Percentiles rank a stretch among this genome's conserved stretches.
Evolutionary conservation across 2,113 vertebrate species (phyloP).

Genomic region (Ia io): DNA sequence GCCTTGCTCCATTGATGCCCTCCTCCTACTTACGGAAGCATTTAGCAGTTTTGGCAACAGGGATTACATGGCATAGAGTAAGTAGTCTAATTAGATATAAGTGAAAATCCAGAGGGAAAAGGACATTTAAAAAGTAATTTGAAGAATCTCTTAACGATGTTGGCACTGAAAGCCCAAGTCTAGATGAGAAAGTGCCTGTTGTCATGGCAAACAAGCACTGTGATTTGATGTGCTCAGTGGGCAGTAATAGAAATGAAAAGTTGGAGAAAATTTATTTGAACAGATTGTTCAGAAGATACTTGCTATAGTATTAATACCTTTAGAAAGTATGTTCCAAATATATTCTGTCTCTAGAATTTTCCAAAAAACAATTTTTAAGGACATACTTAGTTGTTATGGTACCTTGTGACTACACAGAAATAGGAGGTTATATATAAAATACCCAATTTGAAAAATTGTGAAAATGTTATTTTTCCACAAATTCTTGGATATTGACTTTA

Average conservation of each 20-base stretch:
- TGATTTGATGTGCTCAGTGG: conserved; percentile 49
- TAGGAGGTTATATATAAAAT: conserved; percentile 25
- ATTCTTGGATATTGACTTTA: neutral
- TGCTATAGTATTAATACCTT: conserved; percentile 39
- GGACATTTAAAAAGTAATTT: conserved; percentile 86
- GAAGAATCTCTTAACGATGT: conserved; percentile 86
- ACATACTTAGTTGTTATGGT: neutral
- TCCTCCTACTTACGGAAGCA: conserved; percentile 85
- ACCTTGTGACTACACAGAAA: conserved; percentile 10
- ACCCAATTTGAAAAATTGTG: neutral
- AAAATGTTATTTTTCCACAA: conserved; percentile 26
- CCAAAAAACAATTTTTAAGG: neutral
- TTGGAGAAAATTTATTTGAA: conserved; percentile 14
- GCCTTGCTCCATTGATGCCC: conserved; percentile 84
- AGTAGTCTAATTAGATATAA: conserved; percentile 88
- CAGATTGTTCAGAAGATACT: conserved; percentile 42
- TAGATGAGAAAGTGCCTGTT: conserved; percentile 65
- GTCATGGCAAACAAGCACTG: conserved; percentile 55
- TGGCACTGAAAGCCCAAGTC: conserved; percentile 77
- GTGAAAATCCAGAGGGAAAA: conserved; percentile 86
- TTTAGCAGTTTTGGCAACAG: conserved; percentile 89
- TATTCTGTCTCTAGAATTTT: conserved; percentile 38
- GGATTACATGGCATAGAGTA: conserved; percentile 86
- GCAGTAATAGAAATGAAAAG: conserved; percentile 50
- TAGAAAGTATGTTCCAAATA: neutral